Conservation (phyloP, 92 coral and sea anemone species). For the Parazoanthus darwini region DNA sequence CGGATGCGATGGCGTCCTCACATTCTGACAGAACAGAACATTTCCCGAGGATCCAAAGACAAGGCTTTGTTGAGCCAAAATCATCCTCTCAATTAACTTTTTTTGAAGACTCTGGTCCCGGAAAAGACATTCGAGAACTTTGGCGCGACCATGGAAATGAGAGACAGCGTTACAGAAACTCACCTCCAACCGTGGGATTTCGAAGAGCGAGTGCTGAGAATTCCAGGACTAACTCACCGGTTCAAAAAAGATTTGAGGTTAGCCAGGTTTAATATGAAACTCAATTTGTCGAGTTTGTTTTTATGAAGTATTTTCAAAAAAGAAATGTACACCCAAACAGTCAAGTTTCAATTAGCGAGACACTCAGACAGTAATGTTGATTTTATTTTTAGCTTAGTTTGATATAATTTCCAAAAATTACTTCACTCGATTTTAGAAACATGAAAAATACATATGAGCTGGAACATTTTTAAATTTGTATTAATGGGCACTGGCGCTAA, state of each 20-base stretch:
- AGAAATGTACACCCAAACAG: neutral
- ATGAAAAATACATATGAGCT: too few relatives aligned
- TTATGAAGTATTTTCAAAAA: neutral
- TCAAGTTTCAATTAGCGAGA: neutral
- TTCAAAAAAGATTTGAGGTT: conserved; percentile 89
- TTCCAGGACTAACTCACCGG: conserved; percentile 87
- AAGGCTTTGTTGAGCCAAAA: conserved; percentile 65
- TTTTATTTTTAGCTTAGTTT: neutral
- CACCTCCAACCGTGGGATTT: conserved; percentile 87
- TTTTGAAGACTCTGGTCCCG: conserved; percentile 67
- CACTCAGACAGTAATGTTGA: neutral
- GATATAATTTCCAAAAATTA: neutral
- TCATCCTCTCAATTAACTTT: conserved; percentile 62
- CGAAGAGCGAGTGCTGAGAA: conserved; percentile 82
- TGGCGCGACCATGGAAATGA: conserved; percentile 84
- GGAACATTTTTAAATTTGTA: too few relatives aligned
- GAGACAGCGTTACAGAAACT: conserved; percentile 74
- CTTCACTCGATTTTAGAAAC: too few relatives aligned
- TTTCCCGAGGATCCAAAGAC: conserved; percentile 79
- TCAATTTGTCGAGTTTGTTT: neutral
- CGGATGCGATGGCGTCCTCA: conserved; percentile 83
- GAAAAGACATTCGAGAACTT: conserved; percentile 80
- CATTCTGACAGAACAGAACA: conserved; percentile 69
- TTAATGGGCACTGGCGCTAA: too few relatives aligned
- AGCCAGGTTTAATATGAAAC: neutral